Conservation (phyloP, 2,113 vertebrate genomes). For the Dasyprocta punctata region DNA sequence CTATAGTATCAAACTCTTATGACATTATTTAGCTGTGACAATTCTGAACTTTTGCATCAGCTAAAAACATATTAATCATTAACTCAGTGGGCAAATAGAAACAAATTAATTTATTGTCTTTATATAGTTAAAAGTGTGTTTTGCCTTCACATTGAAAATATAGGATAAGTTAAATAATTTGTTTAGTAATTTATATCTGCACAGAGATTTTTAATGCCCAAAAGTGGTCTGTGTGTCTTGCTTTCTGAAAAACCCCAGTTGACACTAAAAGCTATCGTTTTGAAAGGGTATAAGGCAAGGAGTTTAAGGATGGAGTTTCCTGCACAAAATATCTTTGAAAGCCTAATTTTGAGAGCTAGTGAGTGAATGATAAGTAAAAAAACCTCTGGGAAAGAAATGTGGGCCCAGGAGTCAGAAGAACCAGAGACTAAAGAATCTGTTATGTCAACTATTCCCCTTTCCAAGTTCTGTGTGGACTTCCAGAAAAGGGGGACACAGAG, state of each 20-base stretch:
- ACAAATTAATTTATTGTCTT: not conserved
- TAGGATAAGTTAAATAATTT: not conserved
- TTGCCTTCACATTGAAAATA: constrained; percentile 16
- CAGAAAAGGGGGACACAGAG: not conserved
- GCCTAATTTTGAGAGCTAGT: not conserved
- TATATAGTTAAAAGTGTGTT: not conserved
- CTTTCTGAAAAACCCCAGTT: not conserved
- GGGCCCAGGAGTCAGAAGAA: not conserved
- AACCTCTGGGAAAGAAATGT: not conserved
- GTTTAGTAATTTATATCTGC: not conserved
- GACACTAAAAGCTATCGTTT: not conserved
- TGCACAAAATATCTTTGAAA: constrained; percentile 7
- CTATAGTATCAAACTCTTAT: constrained; percentile 27
- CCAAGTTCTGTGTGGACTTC: not conserved
- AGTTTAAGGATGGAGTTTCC: not conserved
- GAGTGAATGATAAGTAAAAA: not conserved
- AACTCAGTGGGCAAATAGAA: constrained; percentile 7
- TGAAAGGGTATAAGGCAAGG: not conserved
- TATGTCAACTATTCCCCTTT: constrained; percentile 2
- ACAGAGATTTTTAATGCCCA: not conserved
- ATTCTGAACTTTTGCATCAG: not conserved
- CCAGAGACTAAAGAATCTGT: not conserved
- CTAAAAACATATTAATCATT: constrained; percentile 7
- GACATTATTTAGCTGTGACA: constrained; percentile 46
- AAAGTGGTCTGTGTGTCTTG: not conserved